These are phyloP conservation scores for Melieria picta DNA, from an alignment of 2,888 invertebrate genomes.

Conservation along the genomic window DNA sequence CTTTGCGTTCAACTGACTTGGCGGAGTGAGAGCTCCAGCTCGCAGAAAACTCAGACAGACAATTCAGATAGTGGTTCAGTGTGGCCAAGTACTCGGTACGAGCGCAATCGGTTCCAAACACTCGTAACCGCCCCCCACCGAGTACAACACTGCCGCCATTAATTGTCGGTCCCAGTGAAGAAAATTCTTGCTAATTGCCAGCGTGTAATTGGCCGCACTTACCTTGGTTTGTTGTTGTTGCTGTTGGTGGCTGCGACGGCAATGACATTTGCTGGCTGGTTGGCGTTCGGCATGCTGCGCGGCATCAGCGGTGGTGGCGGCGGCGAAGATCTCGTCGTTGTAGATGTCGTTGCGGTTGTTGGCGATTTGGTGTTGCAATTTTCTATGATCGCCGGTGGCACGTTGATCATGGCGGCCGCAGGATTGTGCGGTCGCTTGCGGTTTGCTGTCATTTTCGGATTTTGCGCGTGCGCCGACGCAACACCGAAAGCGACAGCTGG, in stretches of 20 bases:
- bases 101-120: too few species aligned
- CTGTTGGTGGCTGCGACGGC: constrained; percentile 29
- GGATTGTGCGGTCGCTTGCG: constrained; percentile 65
- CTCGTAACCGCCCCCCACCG: too few species aligned
- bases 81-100: too few species aligned
- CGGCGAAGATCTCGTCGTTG: constrained; percentile 46
- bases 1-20: too few species aligned
- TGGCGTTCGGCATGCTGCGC: constrained; percentile 41
- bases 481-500: constrained; percentile 29
- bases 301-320: constrained; percentile 64
- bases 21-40: too few species aligned
- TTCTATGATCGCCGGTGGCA: constrained; percentile 59
- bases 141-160: too few species aligned
- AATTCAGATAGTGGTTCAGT: too few species aligned
- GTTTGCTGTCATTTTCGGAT: constrained; percentile 43
- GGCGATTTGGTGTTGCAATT: constrained; percentile 36
- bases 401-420: constrained; percentile 39
- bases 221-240: constrained; percentile 59
- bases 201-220: constrained; percentile 38
- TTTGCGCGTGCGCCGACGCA: background rate
- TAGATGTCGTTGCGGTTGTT: constrained; percentile 14
- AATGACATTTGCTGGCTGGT: background rate
- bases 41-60: too few species aligned
- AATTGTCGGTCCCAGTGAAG: too few species aligned
- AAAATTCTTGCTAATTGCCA: too few species aligned